These are phyloP conservation scores for Poeciliopsis infans DNA, from an alignment of 2,797 vertebrate species.

Conservation along the genomic window DNA sequence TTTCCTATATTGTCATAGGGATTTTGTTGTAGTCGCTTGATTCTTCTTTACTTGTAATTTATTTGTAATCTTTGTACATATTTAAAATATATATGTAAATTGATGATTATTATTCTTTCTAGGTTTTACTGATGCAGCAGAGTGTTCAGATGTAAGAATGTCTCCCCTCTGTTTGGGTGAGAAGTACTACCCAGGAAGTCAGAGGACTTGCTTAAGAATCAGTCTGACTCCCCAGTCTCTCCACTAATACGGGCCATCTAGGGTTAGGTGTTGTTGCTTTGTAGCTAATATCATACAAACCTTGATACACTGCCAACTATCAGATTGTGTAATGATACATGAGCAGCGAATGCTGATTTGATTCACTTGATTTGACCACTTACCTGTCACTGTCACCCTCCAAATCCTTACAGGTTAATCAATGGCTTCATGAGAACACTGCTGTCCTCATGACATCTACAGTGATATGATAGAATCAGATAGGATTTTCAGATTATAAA, in stretches of 20 bases:
- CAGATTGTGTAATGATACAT: background rate
- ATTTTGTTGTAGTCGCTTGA: background rate
- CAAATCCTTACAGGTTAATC: no score
- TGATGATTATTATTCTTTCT: background rate
- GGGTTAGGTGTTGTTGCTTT: background rate
- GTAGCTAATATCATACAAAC: background rate
- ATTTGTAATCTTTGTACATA: background rate
- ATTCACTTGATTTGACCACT: background rate
- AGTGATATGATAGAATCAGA: background rate
- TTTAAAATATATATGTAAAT: background rate
- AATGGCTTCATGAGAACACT: no score
- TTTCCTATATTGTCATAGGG: slow-evolving; percentile 28
- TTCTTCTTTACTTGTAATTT: background rate
- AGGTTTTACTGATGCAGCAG: background rate
- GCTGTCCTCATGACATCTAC: background rate
- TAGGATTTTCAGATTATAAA: background rate
- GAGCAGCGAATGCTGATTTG: background rate
- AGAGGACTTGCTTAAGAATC: background rate
- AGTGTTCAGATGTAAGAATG: background rate
- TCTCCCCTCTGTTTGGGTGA: background rate
- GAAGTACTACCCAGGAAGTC: background rate
- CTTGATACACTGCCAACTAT: background rate
- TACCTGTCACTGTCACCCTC: no score
- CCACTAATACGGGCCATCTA: background rate
- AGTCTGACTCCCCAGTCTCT: background rate